Base-by-base conservation (phyloP, 2,797 vertebrate genomes). In the Cephalopachus bancanus region DNA sequence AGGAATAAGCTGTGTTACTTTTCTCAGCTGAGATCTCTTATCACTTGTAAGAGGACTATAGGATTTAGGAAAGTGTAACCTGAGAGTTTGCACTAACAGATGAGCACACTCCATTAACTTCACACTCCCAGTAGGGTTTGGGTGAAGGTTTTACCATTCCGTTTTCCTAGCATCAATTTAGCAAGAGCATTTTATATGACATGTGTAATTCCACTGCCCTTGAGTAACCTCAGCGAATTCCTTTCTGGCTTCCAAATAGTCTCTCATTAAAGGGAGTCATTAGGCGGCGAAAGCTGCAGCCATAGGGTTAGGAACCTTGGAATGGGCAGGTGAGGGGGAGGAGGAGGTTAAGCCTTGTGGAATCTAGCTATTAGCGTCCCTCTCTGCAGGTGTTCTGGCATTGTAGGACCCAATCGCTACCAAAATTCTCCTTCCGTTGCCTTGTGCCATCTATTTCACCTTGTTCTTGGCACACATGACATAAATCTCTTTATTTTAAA, bases 201-300 rank as follows among this genome's bases (percentile, higher is more conserved):
- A 74, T 97, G 67, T 97, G 97, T 97, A 98, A 98, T 98, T 98
- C 97, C 94, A 97, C 80, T 98, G 98, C 98, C 98, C 97, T 98
- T 92, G 96, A 96, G 94, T 97, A 98, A 98, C 98, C 98, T 98
- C 89, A 67, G 92, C 85, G 90, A 98, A 98, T 98, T 98, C 98
- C 96, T 98, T 97, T 96, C 97, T 98, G 97, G 95, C 97, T 98
- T 97, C 96, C 97, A 97, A 98, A 98, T 97, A 98, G 86, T 95
- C 83, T 78, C 72, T 98, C 98, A 97, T 98, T 98, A 97, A 98
- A 98, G 97, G 95, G 97, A 97, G 60, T 96, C 95, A 91, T 98
- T 96, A 94, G 96, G 94, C 96, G 62, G 92, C 94, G 92, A 96
- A 97, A 95, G 12, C 87, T 96, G 71, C 67, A 94, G 94, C 37